Base-by-base conservation (phyloP, 1,140 invertebrate genomes). In the Dendrolimus punctatus region DNA sequence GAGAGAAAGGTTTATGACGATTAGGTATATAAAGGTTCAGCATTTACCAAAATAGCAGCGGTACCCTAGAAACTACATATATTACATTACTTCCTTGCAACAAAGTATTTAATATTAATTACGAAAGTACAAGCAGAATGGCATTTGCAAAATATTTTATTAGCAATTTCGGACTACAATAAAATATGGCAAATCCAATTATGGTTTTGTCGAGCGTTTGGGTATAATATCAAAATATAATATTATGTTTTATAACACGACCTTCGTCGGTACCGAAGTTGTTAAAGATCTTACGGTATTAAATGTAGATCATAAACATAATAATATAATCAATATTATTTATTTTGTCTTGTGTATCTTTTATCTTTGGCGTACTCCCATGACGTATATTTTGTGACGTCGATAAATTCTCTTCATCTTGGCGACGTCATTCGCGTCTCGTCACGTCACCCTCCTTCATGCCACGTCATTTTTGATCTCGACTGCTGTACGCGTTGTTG, bases 391-490 rank as follows among this genome's bases (percentile, higher is more conserved):
- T 50, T 55, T 55, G 57, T 64, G 68, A 66, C 61, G 61, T 73
- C 73, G 62, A 64, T 68, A 71, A 71, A 73, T 73, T 68, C 67
- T 47, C 57, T 58, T 72, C 67, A 66, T 42, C 40, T 53, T 47
- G 51, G 43, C 47, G 38, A 54, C 53, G 55, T 66, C 57, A 62
- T 60, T 58, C 45, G 53, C 57, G 65, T 66, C 70, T 58, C 55
- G 58, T 64, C 57, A 58, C 40, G 55, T 54, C 57, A 49, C 45
- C 51, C 38, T 39, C n/a, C 41, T 57, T 64, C 62, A 64, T 64
- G 66, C 62, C 49, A 1, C 66, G 66, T 64, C 62, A 64, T 64
- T 37, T 39, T 42, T n/a, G n/a, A 10, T 46, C 9, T 23, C 49
- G 46, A 52, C 60, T 51, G 51, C 57, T 66, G 50, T 59, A 62